phyloP scores from a whole-genome alignment of 2,797 vertebrate species.

The Onychomys torridus region DNA sequence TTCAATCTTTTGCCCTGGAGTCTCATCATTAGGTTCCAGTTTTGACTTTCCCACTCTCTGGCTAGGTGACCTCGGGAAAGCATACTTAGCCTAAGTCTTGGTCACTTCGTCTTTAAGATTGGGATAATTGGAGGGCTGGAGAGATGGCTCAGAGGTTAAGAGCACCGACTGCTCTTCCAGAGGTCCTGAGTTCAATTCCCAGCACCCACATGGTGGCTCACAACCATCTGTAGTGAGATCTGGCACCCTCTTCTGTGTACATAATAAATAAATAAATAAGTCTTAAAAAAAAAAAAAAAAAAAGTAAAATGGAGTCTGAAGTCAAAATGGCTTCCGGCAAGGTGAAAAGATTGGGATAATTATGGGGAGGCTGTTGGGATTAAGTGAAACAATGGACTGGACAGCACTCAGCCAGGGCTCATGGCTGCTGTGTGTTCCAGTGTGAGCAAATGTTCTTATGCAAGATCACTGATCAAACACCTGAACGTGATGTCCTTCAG shows the following conservation, averaged over 20 bases:
- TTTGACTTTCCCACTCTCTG: background rate
- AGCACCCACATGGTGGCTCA: no score
- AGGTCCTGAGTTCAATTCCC: no score
- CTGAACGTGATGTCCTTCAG: background rate
- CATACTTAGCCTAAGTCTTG: background rate
- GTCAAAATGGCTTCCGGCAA: no score
- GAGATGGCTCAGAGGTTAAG: no score
- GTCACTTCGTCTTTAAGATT: background rate
- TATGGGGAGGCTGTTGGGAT: background rate
- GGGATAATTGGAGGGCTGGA: no score
- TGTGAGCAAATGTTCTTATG: background rate
- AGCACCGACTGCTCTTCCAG: no score
- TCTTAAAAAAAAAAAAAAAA: no score
- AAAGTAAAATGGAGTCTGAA: no score
- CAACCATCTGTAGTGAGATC: no score
- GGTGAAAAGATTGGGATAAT: background rate
- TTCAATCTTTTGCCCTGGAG: background rate
- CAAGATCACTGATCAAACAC: background rate
- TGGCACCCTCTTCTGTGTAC: no score
- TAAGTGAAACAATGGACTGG: background rate
- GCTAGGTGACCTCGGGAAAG: background rate
- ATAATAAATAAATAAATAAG: no score
- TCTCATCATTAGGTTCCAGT: background rate
- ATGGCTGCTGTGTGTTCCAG: background rate
- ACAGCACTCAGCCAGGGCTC: background rate